A percentile compares a stretch with the other conserved stretches of the same genome.
phyloP scores from a whole-genome alignment of 1,140 invertebrate species.

The Stratiolaelaps scimitus region DNA sequence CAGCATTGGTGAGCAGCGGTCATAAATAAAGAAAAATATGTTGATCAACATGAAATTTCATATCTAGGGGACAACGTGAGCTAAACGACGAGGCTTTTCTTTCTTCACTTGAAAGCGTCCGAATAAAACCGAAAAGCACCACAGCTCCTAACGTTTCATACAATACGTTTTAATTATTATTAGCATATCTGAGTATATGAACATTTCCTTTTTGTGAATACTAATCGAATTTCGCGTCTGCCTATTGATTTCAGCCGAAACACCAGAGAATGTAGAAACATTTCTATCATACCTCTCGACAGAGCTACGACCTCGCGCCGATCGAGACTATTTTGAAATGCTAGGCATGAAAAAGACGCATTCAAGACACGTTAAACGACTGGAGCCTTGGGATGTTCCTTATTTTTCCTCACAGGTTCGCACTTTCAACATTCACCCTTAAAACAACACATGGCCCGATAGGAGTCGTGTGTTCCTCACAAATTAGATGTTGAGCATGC shows the following conservation, averaged over 20 bases:
- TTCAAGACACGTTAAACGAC: conserved; percentile 38
- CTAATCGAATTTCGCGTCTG: neutral
- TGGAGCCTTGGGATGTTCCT: conserved; percentile 69
- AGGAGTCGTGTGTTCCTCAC: no score
- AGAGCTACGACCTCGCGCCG: conserved; percentile 47
- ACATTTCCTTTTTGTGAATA: conserved; percentile 24
- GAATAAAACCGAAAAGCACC: no score
- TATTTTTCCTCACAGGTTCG: conserved; percentile 58
- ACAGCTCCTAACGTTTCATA: no score
- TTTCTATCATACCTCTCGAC: conserved; percentile 66
- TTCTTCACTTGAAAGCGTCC: no score
- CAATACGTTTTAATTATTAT: no score
- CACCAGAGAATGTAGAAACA: conserved; percentile 56
- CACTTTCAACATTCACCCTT: neutral
- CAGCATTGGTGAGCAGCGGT: conserved; percentile 54
- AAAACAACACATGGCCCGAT: no score
- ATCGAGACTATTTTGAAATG: conserved; percentile 52
- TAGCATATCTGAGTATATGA: neutral
- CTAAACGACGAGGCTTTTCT: no score
- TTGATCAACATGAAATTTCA: no score
- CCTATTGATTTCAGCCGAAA: conserved; percentile 48
- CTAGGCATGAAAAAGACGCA: conserved; percentile 55
- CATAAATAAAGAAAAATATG: no score
- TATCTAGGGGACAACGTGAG: no score
- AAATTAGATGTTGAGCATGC: no score